These are phyloP conservation scores for Smutsia gigantea DNA, from an alignment of 2,797 vertebrate species.

Conservation along the genomic window DNA sequence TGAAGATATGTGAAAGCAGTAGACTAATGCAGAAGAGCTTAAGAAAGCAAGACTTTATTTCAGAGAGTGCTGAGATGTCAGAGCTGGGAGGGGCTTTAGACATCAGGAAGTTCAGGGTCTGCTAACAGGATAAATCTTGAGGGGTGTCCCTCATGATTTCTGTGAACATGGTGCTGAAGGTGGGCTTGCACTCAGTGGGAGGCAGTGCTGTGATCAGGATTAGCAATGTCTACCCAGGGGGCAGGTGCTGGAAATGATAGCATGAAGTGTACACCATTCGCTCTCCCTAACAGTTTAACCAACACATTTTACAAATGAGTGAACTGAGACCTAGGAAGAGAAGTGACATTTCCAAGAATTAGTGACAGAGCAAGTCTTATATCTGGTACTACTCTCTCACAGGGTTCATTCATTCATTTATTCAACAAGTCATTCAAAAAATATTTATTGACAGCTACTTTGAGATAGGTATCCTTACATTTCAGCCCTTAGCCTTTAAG, in stretches of 20 bases:
- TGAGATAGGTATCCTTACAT: background rate
- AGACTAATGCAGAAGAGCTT: background rate
- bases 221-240: background rate
- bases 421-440: background rate
- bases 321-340: background rate
- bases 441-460: background rate
- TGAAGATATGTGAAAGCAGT: background rate
- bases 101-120: background rate
- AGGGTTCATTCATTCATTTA: background rate
- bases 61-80: background rate
- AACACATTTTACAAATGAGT: background rate
- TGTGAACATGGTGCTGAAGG: accelerated
- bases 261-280: too few species aligned
- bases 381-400: background rate
- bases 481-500: background rate
- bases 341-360: background rate
- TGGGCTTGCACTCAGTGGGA: background rate
- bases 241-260: background rate
- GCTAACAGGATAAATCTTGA: background rate
- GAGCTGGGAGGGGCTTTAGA: background rate
- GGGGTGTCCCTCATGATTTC: background rate
- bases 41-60: background rate
- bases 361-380: background rate
- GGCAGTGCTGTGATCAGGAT: background rate
- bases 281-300: background rate